Conservation (phyloP, 2,888 invertebrate species). For the Drosophila subsilvestris region DNA sequence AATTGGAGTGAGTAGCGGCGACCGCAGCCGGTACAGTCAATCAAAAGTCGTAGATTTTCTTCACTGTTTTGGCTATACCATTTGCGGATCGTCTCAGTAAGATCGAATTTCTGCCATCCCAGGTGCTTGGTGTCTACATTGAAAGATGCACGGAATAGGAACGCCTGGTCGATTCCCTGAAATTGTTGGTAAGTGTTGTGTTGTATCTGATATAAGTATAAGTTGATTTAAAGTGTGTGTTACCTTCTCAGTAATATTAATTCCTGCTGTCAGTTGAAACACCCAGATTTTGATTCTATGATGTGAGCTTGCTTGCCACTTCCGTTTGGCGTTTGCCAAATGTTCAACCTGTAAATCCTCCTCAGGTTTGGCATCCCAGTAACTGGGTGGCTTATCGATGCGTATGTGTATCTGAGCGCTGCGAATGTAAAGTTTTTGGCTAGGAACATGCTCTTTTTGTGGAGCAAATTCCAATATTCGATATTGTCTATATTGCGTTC, state of each 20-base stretch:
- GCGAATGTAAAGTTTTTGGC: conserved; percentile 88
- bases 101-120: conserved; percentile 95
- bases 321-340: conserved; percentile 39
- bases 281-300: conserved; percentile 81
- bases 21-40: conserved; percentile 93
- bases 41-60: conserved; percentile 89
- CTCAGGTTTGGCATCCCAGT: conserved; percentile 31
- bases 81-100: conserved; percentile 90
- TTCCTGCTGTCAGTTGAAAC: conserved; percentile 74
- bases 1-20: conserved; percentile 89
- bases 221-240: no score
- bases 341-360: conserved; percentile 29
- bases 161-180: conserved; percentile 86
- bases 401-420: conserved; percentile 92
- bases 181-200: not conserved
- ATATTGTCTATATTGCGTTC: conserved; percentile 92
- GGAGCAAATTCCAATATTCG: conserved; percentile 93
- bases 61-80: conserved; percentile 86
- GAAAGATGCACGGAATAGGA: conserved; percentile 86
- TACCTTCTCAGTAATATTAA: conserved; percentile 77
- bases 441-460: conserved; percentile 85
- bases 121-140: conserved; percentile 87
- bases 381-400: conserved; percentile 64
- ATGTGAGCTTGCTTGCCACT: conserved; percentile 22
- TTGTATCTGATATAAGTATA: not conserved